Base-by-base conservation (phyloP, 2,888 invertebrate species). In the Nezara viridula region DNA sequence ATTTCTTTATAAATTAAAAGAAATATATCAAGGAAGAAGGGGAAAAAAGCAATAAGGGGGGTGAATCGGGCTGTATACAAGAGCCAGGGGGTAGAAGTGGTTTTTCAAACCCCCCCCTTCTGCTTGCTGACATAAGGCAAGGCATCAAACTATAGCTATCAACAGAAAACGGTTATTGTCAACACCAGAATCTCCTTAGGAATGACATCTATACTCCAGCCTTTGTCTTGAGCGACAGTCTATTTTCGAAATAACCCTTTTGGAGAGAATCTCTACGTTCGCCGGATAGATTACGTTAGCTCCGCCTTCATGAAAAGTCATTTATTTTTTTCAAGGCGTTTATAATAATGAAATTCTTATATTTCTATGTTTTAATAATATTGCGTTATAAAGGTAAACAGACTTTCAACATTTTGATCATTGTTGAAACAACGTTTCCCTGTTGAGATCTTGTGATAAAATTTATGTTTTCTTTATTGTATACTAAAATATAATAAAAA, bases 1-100 rank as follows among this genome's bases (percentile, higher is more conserved):
- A 60, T 60, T 60, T 55, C n/a, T 55, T 60, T 60, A 60, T 60
- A 60, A 60, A 60, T 60, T 60, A 27, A 60, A 60, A 12, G 60
- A 27, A 60, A 55, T 55, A 55, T 55, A 55, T 55, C n/a, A 60
- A 60, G 60, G 24, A 60, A 27, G 27, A 60, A 60, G 55, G n/a
- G 2, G 6, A 60, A 60, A 27, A 60, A 60, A 60, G 60, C 27
- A 60, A 27, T 60, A 60, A 60, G n/a, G 55, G 27, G 6, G 27
- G 5, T 27, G 60, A 27, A 27, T 27, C 0, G 60, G 27, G 14
- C 14, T 7, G 60, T 6, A 6, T 27, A 24, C 12, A 60, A n/a
- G n/a, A 14, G n/a, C n/a, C n/a, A n/a, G n/a, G 5, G 60, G 60
- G 27, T 27, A 14, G 60, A 5, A 5, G 60, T 60, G 27, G 12